Conservation (phyloP, 2,888 invertebrate species). For the Ennomos quercinarius region DNA sequence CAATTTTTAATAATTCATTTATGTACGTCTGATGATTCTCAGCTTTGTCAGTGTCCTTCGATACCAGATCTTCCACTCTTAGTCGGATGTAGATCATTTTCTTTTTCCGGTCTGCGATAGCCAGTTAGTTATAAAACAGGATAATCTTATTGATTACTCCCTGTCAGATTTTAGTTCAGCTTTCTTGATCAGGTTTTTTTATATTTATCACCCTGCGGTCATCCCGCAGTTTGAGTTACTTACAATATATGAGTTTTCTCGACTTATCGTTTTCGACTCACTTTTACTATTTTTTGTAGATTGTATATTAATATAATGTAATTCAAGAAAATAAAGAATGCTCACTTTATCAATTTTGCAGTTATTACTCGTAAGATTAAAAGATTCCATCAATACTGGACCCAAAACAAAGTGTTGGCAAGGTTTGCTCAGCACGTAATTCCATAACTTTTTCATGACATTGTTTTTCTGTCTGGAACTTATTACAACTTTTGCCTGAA, state of each 20-base stretch:
- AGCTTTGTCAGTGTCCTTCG: not conserved
- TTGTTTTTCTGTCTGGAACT: conserved; percentile 58
- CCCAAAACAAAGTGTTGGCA: conserved; percentile 77
- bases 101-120: conserved; percentile 16
- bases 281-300: too few relatives aligned
- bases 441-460: conserved; percentile 63
- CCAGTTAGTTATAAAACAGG: conserved; percentile 12
- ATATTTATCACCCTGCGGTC: too few relatives aligned
- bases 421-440: conserved; percentile 66
- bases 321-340: not conserved
- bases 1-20: too few relatives aligned
- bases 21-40: not conserved
- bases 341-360: conserved; percentile 71
- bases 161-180: conserved; percentile 1
- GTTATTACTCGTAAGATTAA: conserved; percentile 59
- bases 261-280: too few relatives aligned
- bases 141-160: not conserved
- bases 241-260: too few relatives aligned
- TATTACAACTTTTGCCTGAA: conserved; percentile 66
- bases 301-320: too few relatives aligned
- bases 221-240: too few relatives aligned
- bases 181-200: too few relatives aligned
- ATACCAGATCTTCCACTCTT: conserved; percentile 29
- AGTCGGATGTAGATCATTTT: conserved; percentile 20
- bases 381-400: conserved; percentile 60